Base-by-base conservation (phyloP, 2,113 vertebrate species). In the Pogonocichla stellata region DNA sequence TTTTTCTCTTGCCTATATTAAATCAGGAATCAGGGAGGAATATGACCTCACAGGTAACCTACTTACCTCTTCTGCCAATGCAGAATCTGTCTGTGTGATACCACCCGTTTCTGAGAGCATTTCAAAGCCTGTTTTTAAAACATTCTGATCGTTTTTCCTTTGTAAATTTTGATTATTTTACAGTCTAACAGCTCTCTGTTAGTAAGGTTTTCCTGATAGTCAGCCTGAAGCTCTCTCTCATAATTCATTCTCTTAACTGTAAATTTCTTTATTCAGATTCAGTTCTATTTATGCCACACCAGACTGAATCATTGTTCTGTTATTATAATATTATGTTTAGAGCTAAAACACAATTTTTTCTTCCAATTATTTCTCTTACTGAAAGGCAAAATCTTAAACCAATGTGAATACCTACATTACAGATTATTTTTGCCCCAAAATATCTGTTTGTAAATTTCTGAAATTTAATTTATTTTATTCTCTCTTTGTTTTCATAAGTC, bases 191-290 rank as follows among this genome's bases (percentile, higher is more conserved):
- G 88, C 75, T 93, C 82, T 60, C 82, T 83, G 60, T 90, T 92
- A 93, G 93, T 67, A 86, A 86, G 65, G 60, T 70, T 95, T 91
- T 84, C 71, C 72, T 90, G 58, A 95, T 87, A 95, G 80, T 94
- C 94, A 96, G 95, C 77, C 83, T 96, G 82, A 95, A 96, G 88
- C 80, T 88, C 20, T 93, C 57, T 83, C 95, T 91, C 86, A 95
- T 96, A 97, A 96, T 91, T 95, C 91, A 94, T 95, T 97, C 95
- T 69, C 57, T 97, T 94, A 96, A 95, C 95, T 86, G 88, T 86
- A 93, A 93, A 94, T 90, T 94, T 93, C 91, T 94, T 95, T 95
- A 95, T 95, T 96, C 95, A 95, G 88, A 93, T 94, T 94, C 75
- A 84, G 86, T 70, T 95, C 90, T 93, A 92, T 83, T 95, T 94